A percentile compares a stretch with the other conserved stretches of the same genome.
Evolutionary conservation across 2,113 vertebrate genomes (phyloP).

Genomic region (Alligator sinensis): DNA sequence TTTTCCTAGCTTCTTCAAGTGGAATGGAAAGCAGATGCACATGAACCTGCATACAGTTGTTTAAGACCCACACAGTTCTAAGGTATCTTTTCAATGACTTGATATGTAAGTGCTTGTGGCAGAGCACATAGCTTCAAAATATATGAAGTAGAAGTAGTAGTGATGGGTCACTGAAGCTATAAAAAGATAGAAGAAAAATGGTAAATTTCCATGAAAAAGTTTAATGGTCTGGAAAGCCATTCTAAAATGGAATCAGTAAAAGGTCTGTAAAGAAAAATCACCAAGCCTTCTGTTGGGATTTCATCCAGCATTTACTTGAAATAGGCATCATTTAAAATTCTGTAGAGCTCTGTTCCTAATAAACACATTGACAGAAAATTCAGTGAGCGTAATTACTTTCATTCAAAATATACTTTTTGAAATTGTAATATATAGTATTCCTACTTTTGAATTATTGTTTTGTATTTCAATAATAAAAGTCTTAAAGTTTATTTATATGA

Average conservation of each 20-base stretch:
- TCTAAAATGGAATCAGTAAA: not conserved
- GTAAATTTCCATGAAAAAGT: conserved; percentile 26
- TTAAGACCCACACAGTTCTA: not conserved
- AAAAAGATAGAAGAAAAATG: not conserved
- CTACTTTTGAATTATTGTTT: not conserved
- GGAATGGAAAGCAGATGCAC: not conserved
- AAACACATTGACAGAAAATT: not conserved
- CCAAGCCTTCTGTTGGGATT: not conserved
- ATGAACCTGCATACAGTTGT: not conserved
- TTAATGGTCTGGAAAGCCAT: conserved; percentile 53
- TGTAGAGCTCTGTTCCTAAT: not conserved
- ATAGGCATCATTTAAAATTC: not conserved
- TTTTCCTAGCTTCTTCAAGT: accelerated
- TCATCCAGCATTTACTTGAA: not conserved
- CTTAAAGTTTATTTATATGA: not conserved
- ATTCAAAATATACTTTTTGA: not conserved
- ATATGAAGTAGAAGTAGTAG: not conserved
- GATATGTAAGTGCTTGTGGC: not conserved
- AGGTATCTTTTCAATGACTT: not conserved
- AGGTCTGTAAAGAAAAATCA: conserved; percentile 2
- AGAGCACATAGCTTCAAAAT: not conserved
- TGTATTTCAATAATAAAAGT: not conserved
- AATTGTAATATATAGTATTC: not conserved
- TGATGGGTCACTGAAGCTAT: conserved; percentile 1
- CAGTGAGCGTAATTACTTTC: not conserved